These are phyloP conservation scores for Cydia amplana DNA, from an alignment of 1,140 invertebrate species.

Conservation along the genomic window DNA sequence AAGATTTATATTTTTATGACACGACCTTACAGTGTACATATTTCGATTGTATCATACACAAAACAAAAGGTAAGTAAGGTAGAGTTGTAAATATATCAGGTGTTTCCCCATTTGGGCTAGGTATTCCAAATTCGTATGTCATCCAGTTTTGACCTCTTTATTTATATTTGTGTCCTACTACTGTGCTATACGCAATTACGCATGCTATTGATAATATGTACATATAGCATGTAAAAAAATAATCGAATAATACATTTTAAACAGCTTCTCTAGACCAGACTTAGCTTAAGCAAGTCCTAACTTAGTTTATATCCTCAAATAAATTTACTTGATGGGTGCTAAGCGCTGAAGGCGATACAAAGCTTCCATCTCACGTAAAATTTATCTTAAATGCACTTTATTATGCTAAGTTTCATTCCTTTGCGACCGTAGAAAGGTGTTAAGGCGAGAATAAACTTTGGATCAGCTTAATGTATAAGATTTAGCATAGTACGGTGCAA, in stretches of 20 bases:
- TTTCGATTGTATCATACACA: too few species aligned
- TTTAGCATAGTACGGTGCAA: conserved; percentile 36
- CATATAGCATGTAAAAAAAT: too few species aligned
- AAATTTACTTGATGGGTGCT: conserved; percentile 50
- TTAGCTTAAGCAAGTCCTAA: conserved; percentile 15
- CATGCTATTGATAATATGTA: too few species aligned
- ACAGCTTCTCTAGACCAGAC: conserved; percentile 2
- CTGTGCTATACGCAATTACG: too few species aligned
- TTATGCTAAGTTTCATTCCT: conserved; percentile 47
- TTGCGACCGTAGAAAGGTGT: conserved; percentile 37
- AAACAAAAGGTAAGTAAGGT: too few species aligned
- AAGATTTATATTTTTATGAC: too few species aligned
- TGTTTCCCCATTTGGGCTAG: too few species aligned
- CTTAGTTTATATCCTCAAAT: conserved; percentile 45
- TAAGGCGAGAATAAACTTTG: conserved; percentile 44
- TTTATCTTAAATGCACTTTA: conserved; percentile 49
- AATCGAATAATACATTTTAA: neutral
- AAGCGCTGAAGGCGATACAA: conserved; percentile 42
- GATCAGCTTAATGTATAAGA: conserved; percentile 43
- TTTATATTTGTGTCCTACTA: too few species aligned
- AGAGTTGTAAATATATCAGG: too few species aligned
- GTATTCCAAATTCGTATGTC: too few species aligned
- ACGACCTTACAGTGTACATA: too few species aligned
- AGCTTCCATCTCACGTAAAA: conserved; percentile 49
- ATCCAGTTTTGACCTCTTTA: too few species aligned